These are phyloP conservation scores for Falco concolor DNA, from an alignment of 2,797 vertebrate genomes.

Conservation along the genomic window DNA sequence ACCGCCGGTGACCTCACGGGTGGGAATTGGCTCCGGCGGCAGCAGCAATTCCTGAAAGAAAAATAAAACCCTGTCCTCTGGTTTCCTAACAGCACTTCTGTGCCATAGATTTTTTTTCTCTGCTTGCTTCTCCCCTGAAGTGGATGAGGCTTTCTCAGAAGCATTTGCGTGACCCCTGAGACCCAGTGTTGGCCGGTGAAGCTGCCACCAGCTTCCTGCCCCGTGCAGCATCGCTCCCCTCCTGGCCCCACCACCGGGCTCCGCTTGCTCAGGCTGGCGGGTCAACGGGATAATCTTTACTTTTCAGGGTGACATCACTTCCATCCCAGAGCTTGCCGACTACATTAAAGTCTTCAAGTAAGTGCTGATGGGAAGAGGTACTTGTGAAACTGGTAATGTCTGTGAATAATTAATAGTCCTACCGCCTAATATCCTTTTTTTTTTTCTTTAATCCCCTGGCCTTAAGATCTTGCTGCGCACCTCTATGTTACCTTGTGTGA, in stretches of 20 bases:
- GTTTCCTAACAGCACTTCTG: background rate
- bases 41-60: background rate
- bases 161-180: background rate
- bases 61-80: background rate
- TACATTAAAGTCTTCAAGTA: conserved; percentile 99
- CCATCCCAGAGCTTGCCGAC: conserved; percentile 97
- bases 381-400: background rate
- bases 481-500: background rate
- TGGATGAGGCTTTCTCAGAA: background rate
- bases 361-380: conserved; percentile 72
- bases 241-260: background rate
- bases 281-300: background rate
- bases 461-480: background rate
- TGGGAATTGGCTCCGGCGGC: background rate
- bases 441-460: background rate
- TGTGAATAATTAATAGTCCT: conserved; percentile 24
- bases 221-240: background rate
- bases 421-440: background rate
- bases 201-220: background rate
- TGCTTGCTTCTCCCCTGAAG: background rate
- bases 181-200: background rate
- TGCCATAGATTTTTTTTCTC: background rate
- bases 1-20: background rate
- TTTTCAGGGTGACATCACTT: conserved; percentile 96
- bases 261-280: background rate